A percentile compares a stretch with the other conserved stretches of the same genome.
Conservation (phyloP, 2,113 vertebrate species). For the Serinus canaria region DNA sequence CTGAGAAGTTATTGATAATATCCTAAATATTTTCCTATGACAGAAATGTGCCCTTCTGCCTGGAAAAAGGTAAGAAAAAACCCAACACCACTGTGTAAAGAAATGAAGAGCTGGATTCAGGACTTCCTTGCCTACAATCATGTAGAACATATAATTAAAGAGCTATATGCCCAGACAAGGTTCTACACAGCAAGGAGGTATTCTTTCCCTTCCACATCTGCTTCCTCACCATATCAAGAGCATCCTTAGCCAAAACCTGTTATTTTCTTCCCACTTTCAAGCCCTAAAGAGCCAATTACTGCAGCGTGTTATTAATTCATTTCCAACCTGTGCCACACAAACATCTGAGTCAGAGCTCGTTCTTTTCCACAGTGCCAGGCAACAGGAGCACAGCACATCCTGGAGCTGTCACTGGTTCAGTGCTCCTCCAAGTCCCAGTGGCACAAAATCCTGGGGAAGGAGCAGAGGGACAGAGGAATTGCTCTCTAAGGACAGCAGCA, state of each 20-base stretch:
- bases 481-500: neutral
- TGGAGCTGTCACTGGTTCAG: neutral
- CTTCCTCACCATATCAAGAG: neutral
- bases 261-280: neutral
- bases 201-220: neutral
- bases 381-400: neutral
- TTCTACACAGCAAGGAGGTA: neutral
- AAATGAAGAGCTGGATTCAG: neutral
- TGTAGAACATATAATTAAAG: neutral
- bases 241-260: neutral
- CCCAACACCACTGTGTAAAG: neutral
- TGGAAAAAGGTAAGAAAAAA: neutral
- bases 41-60: neutral
- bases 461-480: neutral
- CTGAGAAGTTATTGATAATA: neutral
- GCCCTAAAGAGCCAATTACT: neutral
- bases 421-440: neutral
- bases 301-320: neutral
- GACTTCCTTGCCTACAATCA: neutral
- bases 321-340: neutral
- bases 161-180: neutral
- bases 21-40: neutral
- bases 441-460: neutral
- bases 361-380: neutral
- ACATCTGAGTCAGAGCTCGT: neutral